Evolutionary conservation across 2,888 invertebrate genomes (phyloP), one percentile per base, ranked within the genome.

Genomic region (Bellardia pandia): DNA sequence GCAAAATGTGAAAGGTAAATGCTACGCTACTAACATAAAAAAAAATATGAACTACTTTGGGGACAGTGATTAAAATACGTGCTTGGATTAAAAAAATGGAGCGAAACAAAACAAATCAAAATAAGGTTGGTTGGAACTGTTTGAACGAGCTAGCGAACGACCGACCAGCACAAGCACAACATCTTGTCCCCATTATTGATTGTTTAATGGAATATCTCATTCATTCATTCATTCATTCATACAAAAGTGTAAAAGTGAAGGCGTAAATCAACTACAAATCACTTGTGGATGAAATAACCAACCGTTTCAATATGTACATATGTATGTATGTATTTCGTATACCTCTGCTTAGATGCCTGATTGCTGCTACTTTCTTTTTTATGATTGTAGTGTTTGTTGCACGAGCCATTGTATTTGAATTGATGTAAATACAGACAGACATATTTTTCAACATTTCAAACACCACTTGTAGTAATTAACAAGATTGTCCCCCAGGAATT

Each of bases 391-490:
- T 86, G 77, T 82, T 86, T 88, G 88, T 88, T 86, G 79, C 82
- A 88, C 85, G 71, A 71, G 62, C n/a, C n/a, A 76, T 51, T 69
- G 64, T 51, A 51, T 64, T 83, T 77, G 86, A 86, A 88, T 86
- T 86, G 62, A 77, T 89, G 83, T 71, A 85, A 68, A 83, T 42
- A 64, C 58, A 72, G 75, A 74, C 78, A 69, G 71, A 79, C 64
- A 82, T 42, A 64, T 72, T 77, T 82, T 81, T 60, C 68, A 68
- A 77, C 81, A 79, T 75, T 78, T 81, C 23, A 58, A 71, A 86
- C 88, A 89, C 90, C 90, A 90, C 90, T 90, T 89, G 89, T 89
- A 89, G 90, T 91, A 91, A 91, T 91, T 91, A 91, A 90, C 90
- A 90, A 90, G 90, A 90, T 89, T 89, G 90, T 90, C 90, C 91